Evolutionary conservation across 2,797 vertebrate genomes (phyloP).

Genomic region (Chelmon rostratus): DNA sequence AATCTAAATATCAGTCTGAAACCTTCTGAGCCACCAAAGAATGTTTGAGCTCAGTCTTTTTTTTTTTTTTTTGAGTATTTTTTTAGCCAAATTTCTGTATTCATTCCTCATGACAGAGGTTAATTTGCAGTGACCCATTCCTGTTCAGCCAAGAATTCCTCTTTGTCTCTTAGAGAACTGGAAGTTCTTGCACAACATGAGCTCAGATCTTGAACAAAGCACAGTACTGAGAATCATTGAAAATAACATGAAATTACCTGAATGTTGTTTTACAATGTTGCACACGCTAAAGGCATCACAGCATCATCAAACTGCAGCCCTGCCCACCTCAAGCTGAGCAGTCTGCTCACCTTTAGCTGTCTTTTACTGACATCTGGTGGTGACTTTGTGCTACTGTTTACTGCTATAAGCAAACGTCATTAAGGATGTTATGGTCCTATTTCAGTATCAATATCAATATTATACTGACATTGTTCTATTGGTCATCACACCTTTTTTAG

Average conservation of each 20-base stretch:
- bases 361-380: conserved; percentile 59
- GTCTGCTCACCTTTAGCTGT: conserved; percentile 7
- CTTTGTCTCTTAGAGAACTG: conserved; percentile 13
- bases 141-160: conserved; percentile 18
- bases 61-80: background rate
- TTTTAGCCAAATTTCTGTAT: conserved; percentile 19
- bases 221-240: background rate
- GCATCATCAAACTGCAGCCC: background rate
- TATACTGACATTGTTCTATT: background rate
- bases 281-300: background rate
- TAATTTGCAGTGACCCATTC: conserved; percentile 33
- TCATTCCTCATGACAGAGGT: conserved; percentile 25
- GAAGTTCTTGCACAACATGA: background rate
- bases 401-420: background rate
- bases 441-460: background rate
- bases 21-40: background rate
- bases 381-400: background rate
- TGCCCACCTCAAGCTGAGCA: background rate
- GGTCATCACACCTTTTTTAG: background rate
- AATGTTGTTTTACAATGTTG: background rate
- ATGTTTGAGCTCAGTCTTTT: background rate
- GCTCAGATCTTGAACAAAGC: background rate
- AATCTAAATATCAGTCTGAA: background rate
- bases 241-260: background rate
- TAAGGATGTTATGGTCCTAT: background rate